Percentiles rank a stretch among this genome's conserved stretches.
Conservation (phyloP, 2,888 invertebrate species). For the Tachina lurida region DNA sequence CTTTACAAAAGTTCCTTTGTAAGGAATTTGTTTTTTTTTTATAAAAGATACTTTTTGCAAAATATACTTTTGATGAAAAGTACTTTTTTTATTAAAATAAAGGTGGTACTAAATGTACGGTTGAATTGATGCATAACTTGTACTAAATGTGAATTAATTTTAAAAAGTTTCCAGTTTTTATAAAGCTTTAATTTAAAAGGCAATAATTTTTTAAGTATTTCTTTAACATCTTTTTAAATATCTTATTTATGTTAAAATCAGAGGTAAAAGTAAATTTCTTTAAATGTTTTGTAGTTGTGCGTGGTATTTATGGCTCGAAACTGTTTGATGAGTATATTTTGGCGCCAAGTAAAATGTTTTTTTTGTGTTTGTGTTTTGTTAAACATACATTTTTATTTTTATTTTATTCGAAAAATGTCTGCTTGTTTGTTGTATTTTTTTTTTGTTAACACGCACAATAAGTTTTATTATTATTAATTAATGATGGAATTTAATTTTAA, state of each 20-base stretch:
- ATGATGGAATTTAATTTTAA: constrained; percentile 44
- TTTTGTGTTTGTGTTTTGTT: not conserved
- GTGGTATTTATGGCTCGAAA: not conserved
- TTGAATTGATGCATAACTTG: not conserved
- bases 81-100: too few species aligned
- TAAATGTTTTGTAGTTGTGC: not conserved
- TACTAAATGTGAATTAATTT: not conserved
- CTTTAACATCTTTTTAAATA: constrained; percentile 1
- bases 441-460: constrained; percentile 33
- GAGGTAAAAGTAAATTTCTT: constrained; percentile 38
- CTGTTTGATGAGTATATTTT: constrained; percentile 24
- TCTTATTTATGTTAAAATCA: not conserved
- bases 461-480: constrained; percentile 51
- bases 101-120: not conserved
- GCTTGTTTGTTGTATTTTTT: not conserved
- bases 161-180: not conserved
- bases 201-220: not conserved
- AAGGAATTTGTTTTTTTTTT: not conserved
- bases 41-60: not conserved
- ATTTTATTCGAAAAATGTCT: constrained; percentile 16
- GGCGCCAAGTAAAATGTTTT: constrained; percentile 44
- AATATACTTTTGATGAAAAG: not conserved
- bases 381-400: constrained; percentile 12
- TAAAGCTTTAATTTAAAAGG: not conserved
- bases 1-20: not conserved